Evolutionary conservation across 1,140 invertebrate species (phyloP).

Genomic region (Drosophila mojavensis): DNA sequence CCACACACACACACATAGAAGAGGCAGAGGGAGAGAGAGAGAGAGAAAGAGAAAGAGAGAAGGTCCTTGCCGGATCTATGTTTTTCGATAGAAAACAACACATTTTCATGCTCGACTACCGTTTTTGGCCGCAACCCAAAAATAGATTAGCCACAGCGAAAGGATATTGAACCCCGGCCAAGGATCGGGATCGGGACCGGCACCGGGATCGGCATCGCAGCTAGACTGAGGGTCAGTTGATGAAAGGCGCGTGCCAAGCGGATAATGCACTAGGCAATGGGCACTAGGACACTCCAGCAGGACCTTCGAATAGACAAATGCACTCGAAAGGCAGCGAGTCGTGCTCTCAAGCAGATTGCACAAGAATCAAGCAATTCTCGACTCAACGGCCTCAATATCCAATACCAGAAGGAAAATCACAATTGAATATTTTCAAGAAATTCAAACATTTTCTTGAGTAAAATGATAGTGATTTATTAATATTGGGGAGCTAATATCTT

Average conservation of each 20-base stretch:
- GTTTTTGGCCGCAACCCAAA: constrained; percentile 52
- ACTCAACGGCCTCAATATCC: too few relatives aligned
- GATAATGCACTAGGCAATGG: too few relatives aligned
- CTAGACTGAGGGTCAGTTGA: constrained; percentile 8
- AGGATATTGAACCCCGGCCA: constrained; percentile 70
- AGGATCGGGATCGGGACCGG: too few relatives aligned
- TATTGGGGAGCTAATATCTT: too few relatives aligned
- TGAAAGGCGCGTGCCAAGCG: constrained; percentile 56
- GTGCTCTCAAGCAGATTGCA: neutral
- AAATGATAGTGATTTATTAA: too few relatives aligned
- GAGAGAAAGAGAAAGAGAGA: too few relatives aligned
- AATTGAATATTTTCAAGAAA: too few relatives aligned
- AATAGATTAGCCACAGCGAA: constrained; percentile 75
- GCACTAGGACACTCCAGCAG: neutral
- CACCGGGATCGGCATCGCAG: too few relatives aligned
- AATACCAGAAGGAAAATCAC: too few relatives aligned
- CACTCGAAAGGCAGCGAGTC: neutral
- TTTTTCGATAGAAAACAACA: constrained; percentile 74
- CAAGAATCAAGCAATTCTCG: too few relatives aligned
- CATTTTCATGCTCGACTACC: constrained; percentile 81
- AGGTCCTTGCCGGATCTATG: constrained; percentile 15
- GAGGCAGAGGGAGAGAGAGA: too few relatives aligned
- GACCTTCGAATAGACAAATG: constrained; percentile 5
- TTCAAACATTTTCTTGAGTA: too few relatives aligned
- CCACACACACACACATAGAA: constrained; percentile 42